Base-by-base conservation (phyloP, 2,888 invertebrate species). In the Graphium colonna region DNA sequence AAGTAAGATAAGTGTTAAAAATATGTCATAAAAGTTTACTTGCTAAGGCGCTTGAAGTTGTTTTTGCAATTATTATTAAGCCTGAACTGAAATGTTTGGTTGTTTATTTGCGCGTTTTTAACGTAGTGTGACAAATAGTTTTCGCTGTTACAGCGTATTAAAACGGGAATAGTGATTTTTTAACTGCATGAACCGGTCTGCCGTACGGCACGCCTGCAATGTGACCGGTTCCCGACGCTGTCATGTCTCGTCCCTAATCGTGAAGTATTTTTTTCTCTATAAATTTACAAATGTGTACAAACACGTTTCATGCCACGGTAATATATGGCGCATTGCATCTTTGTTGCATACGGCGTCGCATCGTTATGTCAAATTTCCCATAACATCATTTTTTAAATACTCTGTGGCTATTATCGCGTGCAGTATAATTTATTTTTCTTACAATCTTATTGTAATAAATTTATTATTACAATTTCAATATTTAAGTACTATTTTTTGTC, bases 251-350 rank as follows among this genome's bases (percentile, higher is more conserved):
- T 44, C 33, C 45, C 33, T 18, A 41, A 59, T 63, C 62, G 60
- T 31, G 9, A 1, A 31, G 31, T 31, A 9, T 31, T 31, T 31
- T 31, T 26, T 1, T 10, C 1, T 31, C 1, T 7, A 7, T 71
- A 64, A 66, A 65, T 57, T 56, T 41, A 55, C 53, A 57, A 21
- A 21, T 21, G 3, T 21, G 21, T 21, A 21, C 21, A 21, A 21
- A 21, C 5, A 5, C 21, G 21, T 21, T 21, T 21, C 5, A 21
- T 21, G 2, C 5, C 5, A 2, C 21, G 21, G 5, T 21, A 21
- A 21, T 21, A 21, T 21, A 21, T 3, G 21, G 2, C 21, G 21
- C 21, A 21, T 3, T 5, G 21, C 21, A 21, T 3, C 21, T 21
- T 21, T 21, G 5, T 21, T 21, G 21, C 21, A 21, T 3, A 3